A percentile compares a stretch with the other conserved stretches of the same genome.
These are phyloP conservation scores for Drosophila peninsularis DNA, from an alignment of 2,888 invertebrate genomes.

Conservation along the genomic window DNA sequence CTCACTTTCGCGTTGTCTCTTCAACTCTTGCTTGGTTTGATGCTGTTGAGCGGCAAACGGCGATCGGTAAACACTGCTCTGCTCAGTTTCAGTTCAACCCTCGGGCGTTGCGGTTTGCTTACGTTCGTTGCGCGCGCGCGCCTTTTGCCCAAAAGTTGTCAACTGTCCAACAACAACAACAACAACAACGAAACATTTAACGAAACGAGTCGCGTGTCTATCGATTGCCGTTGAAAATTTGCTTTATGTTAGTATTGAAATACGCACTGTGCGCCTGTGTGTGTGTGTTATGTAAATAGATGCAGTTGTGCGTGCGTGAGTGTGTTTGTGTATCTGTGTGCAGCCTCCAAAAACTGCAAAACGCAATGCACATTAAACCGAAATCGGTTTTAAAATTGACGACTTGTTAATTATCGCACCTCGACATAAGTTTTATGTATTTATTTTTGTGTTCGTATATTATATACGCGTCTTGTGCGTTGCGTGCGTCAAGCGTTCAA, in stretches of 20 bases:
- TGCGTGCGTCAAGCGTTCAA: slow-evolving; percentile 20
- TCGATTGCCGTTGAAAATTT: slow-evolving; percentile 45
- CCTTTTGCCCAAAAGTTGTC: slow-evolving; percentile 71
- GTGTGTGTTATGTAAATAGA: slow-evolving; percentile 30
- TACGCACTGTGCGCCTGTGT: slow-evolving; percentile 38
- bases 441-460: not conserved
- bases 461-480: slow-evolving; percentile 31
- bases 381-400: slow-evolving; percentile 64
- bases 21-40: slow-evolving; percentile 24
- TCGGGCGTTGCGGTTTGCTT: slow-evolving; percentile 73
- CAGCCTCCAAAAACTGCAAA: slow-evolving; percentile 75
- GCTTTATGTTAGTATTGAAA: slow-evolving; percentile 53
- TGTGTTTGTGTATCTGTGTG: slow-evolving; percentile 17
- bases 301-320: slow-evolving; percentile 17
- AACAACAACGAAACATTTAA: slow-evolving; percentile 56
- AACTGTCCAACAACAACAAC: slow-evolving; percentile 54
- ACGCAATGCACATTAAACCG: slow-evolving; percentile 56
- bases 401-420: slow-evolving; percentile 79
- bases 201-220: slow-evolving; percentile 76
- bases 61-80: slow-evolving; percentile 24
- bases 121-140: slow-evolving; percentile 38
- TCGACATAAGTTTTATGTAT: slow-evolving; percentile 39
- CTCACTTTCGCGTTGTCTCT: slow-evolving; percentile 16
- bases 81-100: slow-evolving; percentile 75
- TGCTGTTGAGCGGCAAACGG: slow-evolving; percentile 28